Evolutionary conservation across 1,140 invertebrate species (phyloP).

Genomic region (Pseudomyrmex pallidus): DNA sequence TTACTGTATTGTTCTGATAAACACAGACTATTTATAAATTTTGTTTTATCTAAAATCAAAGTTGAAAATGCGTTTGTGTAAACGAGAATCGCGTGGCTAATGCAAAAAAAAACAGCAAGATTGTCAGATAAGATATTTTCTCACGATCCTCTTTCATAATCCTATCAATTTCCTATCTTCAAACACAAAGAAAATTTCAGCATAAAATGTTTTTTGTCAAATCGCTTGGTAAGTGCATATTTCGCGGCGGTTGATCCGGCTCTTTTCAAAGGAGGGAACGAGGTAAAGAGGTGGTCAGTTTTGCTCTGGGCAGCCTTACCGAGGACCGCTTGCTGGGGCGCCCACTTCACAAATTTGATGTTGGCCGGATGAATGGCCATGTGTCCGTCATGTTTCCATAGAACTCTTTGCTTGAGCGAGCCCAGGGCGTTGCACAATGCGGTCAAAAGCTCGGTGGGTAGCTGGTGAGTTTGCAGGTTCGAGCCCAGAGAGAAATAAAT

Average conservation of each 20-base stretch:
- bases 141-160: constrained; percentile 7
- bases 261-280: constrained; percentile 30
- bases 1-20: not conserved
- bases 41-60: too few species aligned
- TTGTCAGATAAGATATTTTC: constrained; percentile 7
- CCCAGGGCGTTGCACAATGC: constrained; percentile 85
- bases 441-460: constrained; percentile 80
- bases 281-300: constrained; percentile 48
- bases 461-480: constrained; percentile 85
- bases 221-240: constrained; percentile 57
- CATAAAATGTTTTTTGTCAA: constrained; percentile 40
- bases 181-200: constrained; percentile 40
- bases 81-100: too few species aligned
- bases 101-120: not conserved
- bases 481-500: constrained; percentile 88
- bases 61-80: too few species aligned
- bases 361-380: constrained; percentile 85
- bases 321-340: constrained; percentile 89
- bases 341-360: constrained; percentile 88
- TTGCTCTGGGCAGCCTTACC: constrained; percentile 79
- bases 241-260: constrained; percentile 54
- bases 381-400: constrained; percentile 87
- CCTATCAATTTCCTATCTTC: constrained; percentile 33
- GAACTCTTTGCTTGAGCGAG: constrained; percentile 86
- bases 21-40: not conserved